A percentile compares a stretch with the other conserved stretches of the same genome.
Evolutionary conservation across 2,113 vertebrate species (phyloP).

Genomic region (Pelusios castaneus): DNA sequence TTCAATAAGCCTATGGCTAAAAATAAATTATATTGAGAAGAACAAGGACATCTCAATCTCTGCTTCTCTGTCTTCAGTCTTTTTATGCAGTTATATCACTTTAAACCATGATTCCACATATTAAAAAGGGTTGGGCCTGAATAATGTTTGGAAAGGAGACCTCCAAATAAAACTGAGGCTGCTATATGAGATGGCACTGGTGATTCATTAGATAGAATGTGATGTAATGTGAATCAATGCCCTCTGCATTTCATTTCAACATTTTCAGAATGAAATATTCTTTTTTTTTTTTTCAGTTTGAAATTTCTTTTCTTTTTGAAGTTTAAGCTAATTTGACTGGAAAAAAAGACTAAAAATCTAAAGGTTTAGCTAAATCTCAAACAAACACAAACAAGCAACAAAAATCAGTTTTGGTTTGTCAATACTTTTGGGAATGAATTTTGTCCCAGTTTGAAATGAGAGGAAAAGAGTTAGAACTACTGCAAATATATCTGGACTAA

Average conservation of each 20-base stretch:
- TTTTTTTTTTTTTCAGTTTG: background rate
- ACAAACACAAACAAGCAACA: background rate
- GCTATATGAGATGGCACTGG: background rate
- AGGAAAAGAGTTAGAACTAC: too few species aligned
- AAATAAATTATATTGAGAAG: background rate
- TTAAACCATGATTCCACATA: background rate
- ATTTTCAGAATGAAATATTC: background rate
- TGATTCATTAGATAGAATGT: background rate
- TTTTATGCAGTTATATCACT: background rate
- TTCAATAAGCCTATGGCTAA: background rate
- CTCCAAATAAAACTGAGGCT: background rate
- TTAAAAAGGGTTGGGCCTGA: background rate
- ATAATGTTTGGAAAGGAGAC: background rate
- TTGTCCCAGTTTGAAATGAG: background rate
- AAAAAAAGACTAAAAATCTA: background rate
- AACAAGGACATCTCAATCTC: background rate
- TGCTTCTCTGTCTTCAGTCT: background rate
- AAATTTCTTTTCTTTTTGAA: background rate
- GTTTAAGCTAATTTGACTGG: background rate
- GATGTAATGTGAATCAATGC: background rate
- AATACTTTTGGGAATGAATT: background rate
- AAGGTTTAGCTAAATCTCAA: background rate
- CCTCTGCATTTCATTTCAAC: background rate
- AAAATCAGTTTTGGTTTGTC: background rate
- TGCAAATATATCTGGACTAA: too few species aligned